A percentile compares a stretch with the other conserved stretches of the same genome.
Evolutionary conservation across 1,140 invertebrate genomes (phyloP).

Genomic region (Lycorma delicatula): DNA sequence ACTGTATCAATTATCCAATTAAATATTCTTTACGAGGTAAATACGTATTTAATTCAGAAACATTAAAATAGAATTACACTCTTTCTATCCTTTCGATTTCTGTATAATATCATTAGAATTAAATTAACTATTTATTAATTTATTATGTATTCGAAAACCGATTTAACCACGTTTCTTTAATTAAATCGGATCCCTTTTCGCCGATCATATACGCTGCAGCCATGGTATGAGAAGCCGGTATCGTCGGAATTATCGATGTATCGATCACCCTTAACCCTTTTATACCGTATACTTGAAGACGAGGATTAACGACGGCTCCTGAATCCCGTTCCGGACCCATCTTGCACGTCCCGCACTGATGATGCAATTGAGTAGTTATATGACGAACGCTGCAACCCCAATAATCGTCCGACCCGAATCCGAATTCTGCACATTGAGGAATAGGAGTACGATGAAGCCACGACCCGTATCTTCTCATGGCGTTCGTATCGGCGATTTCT

Average conservation of each 20-base stretch:
- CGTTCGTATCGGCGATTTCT: conserved; percentile 29
- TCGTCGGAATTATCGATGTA: conserved; percentile 62
- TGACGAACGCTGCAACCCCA: conserved; percentile 64
- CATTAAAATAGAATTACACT: too few relatives aligned
- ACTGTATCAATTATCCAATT: too few relatives aligned
- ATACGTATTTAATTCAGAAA: too few relatives aligned
- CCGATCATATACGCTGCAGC: conserved; percentile 74
- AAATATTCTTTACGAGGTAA: too few relatives aligned
- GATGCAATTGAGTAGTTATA: conserved; percentile 53
- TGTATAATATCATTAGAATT: too few relatives aligned
- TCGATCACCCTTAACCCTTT: conserved; percentile 61
- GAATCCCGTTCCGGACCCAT: conserved; percentile 64
- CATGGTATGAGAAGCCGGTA: conserved; percentile 62
- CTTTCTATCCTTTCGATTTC: too few relatives aligned
- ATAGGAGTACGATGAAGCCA: conserved; percentile 38
- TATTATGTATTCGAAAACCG: too few relatives aligned
- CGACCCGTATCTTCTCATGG: conserved; percentile 31
- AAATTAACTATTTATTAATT: too few relatives aligned
- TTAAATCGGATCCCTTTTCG: conserved; percentile 75
- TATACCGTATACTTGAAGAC: conserved; percentile 58
- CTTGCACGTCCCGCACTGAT: conserved; percentile 41
- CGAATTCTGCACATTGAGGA: conserved; percentile 46
- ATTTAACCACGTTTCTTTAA: conserved; percentile 49
- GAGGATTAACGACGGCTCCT: conserved; percentile 41
- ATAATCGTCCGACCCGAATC: conserved; percentile 53